Base-by-base conservation (phyloP, 2,888 invertebrate species). In the Epistrophe eligans region DNA sequence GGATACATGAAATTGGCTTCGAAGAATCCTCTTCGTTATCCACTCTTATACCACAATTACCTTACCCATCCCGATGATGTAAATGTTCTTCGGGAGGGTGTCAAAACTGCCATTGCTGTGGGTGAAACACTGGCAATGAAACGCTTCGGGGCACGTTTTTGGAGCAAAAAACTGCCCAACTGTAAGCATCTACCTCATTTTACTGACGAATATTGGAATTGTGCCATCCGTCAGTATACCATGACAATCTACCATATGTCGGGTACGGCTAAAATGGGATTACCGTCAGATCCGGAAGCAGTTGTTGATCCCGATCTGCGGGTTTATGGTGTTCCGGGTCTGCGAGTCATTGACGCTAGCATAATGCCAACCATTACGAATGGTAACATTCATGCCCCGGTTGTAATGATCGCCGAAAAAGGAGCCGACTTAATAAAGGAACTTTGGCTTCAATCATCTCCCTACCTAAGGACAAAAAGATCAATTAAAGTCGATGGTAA, bases 41-140 rank as follows among this genome's bases (percentile, higher is more conserved):
- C 99, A 0, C 93, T 97, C 6, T 94, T 99, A 91, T 96, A 97
- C 90, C 98, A 98, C 90, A 99, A 99, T 92, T 99, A 99, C 91
- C 93, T 99, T 84, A 96, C 97, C 0, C 96, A 98, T 91, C 96
- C 96, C 0, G 95, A 96, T 83, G 99, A 99, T 90, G 96, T 98
- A 0, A 95, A 95, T 38, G 97, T 97, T 0, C 92, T 98, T 71
- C 94, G 97, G 28, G 98, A 98, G 93, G 98, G 98, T 15, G 96
- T 97, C 0, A 98, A 98, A 91, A 96, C 97, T 0, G 96, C 97
- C 0, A 91, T 98, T 2, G 97, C 97, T 0, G 94, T 97, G 19
- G 97, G 96, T 0, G 95, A 97, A 91, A 97, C 97, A 0, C 93
- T 95, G 89, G 95, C 97, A 0, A 94, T 97, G 95, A 96, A 95